Evolutionary conservation across 2,797 vertebrate genomes (phyloP).

Genomic region (Acestrorhynchus altus): DNA sequence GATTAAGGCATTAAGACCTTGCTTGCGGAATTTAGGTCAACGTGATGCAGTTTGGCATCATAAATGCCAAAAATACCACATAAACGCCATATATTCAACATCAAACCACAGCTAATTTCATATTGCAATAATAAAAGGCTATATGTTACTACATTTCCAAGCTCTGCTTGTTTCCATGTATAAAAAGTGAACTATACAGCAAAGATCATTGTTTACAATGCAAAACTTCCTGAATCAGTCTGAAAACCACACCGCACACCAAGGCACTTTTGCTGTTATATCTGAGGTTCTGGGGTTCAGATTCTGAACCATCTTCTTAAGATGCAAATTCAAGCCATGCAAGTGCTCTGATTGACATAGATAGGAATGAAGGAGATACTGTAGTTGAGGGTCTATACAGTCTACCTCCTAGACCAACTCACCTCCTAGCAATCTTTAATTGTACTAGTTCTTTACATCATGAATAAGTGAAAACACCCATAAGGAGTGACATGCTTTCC

Average conservation of each 20-base stretch:
- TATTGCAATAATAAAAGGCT: background rate
- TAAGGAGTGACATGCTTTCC: slow-evolving; percentile 45
- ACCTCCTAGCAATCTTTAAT: slow-evolving; percentile 60
- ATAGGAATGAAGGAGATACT: slow-evolving; percentile 52
- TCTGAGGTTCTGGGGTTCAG: slow-evolving; percentile 44
- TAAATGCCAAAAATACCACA: background rate
- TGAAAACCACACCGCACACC: slow-evolving; percentile 50
- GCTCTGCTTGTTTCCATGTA: background rate
- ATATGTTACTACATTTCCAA: background rate
- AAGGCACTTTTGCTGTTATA: slow-evolving; percentile 50
- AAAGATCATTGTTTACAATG: slow-evolving; percentile 48
- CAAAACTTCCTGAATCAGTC: slow-evolving; percentile 43
- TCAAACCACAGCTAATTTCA: background rate
- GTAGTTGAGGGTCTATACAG: slow-evolving; percentile 63
- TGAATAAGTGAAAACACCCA: slow-evolving; percentile 49
- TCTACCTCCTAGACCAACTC: slow-evolving; percentile 75
- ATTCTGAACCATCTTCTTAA: slow-evolving; percentile 19
- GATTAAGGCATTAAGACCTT: background rate
- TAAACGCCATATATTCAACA: background rate
- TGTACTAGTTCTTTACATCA: slow-evolving; percentile 52
- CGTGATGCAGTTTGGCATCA: background rate
- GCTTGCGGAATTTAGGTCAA: slow-evolving; percentile 1
- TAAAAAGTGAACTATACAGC: slow-evolving; percentile 31
- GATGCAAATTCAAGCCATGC: slow-evolving; percentile 58
- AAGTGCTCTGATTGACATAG: slow-evolving; percentile 41